Evolutionary conservation across 1,140 invertebrate species (phyloP), one percentile per base, ranked within the genome.

Genomic region (Euwallacea fornicatus): DNA sequence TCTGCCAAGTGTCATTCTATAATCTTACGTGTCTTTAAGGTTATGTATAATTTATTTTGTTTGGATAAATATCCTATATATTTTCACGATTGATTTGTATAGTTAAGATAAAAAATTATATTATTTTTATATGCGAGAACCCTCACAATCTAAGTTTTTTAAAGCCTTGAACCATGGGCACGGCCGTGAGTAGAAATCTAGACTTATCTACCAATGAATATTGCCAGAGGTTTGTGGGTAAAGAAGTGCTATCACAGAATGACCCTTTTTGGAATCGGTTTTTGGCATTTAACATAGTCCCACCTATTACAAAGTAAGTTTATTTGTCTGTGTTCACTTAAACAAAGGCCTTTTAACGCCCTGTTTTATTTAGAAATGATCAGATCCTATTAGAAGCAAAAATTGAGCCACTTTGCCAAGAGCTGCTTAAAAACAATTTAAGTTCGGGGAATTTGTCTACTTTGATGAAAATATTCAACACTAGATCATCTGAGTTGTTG

Each of bases 191-290:
- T 82, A 89, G 88, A 77, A 89, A 93, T 76, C 88, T 88, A 66
- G 93, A 96, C 78, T 83, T 98, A 64, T 86, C 89, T 54, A 86
- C 87, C 66, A 98, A 98, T 85, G 89, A 92, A 74, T 89, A 92
- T 78, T 83, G 98, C 42, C 84, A 87, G 64, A 85, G 86, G 63
- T 93, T 98, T 80, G 90, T 91, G 72, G 89, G 92, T 0, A 87
- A 88, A 56, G 89, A 94, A 73, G 79, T 89, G 10, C 93, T 98
- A 76, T 86, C 89, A n/a, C 85, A 88, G 21, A 95, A 96, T 83
- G 93, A 97, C 84, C 89, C 91, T 9, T 98, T 96, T 81, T 99
- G 97, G 97, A 95, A 95, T 80, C 89, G 91, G 73, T 86, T 98
- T 63, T 83, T 99, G 10, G 93, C 96, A 0, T 98, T 96, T 76